A percentile compares a stretch with the other conserved stretches of the same genome.
Conservation (phyloP, 2,797 vertebrate species). For the Mico argentatus region DNA sequence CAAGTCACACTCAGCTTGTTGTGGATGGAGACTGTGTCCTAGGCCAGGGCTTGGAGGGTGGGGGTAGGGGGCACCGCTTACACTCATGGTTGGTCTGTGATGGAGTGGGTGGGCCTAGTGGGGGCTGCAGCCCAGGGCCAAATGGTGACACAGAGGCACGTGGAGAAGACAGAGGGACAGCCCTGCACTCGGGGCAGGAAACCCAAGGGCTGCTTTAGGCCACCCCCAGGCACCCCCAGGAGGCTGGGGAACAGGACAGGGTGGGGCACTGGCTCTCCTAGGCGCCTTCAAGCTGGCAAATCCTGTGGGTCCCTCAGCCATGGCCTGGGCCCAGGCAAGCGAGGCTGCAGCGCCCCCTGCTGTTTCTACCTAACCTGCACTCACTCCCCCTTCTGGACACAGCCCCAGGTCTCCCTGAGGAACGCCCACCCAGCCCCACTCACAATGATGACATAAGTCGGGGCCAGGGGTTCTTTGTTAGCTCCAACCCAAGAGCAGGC, state of each 20-base stretch:
- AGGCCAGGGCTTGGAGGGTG: background rate
- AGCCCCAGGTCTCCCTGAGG: background rate
- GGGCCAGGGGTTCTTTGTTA: background rate
- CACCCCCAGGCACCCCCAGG: background rate
- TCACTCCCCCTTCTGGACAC: background rate
- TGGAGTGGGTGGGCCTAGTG: background rate
- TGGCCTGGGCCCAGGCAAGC: background rate
- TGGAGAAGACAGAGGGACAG: too few species aligned
- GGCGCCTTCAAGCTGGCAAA: background rate
- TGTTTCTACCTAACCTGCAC: background rate
- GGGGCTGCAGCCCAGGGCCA: background rate
- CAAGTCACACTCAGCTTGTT: background rate
- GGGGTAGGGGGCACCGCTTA: background rate
- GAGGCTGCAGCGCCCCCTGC: background rate
- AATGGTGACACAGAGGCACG: background rate
- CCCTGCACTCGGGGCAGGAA: background rate
- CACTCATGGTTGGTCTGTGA: background rate
- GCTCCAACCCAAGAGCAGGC: background rate
- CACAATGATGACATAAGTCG: background rate
- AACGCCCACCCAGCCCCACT: background rate
- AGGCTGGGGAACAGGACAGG: background rate
- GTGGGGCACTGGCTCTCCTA: accelerated
- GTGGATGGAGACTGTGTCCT: background rate
- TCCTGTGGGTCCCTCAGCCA: background rate
- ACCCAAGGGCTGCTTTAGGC: background rate